phyloP scores from a whole-genome alignment of 2,888 invertebrate species.

The Disparrhopalites patrizii region DNA sequence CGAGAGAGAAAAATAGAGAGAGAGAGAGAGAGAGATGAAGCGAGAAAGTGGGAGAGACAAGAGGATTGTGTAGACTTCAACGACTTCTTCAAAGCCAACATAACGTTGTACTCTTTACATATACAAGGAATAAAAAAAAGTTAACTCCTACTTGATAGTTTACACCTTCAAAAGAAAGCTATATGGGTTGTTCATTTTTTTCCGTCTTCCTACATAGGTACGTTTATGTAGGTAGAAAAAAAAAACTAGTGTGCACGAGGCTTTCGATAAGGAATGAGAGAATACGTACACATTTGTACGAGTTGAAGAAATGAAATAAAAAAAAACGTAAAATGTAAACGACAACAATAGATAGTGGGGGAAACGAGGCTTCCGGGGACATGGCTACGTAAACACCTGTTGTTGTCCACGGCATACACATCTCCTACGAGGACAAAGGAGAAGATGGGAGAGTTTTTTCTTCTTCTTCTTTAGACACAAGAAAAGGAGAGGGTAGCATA shows the following conservation, averaged over 20 bases:
- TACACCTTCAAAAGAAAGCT: slow-evolving; percentile 9
- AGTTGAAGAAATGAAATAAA: neutral
- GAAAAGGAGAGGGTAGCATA: too few species aligned
- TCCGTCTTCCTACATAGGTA: too few species aligned
- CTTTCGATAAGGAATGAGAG: too few species aligned
- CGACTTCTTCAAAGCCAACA: neutral
- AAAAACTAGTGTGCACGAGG: too few species aligned
- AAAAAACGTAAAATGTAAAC: slow-evolving; percentile 4
- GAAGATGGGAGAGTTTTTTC: slow-evolving; percentile 16
- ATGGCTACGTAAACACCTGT: slow-evolving; percentile 49
- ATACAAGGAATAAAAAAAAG: slow-evolving; percentile 1
- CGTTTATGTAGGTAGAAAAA: too few species aligned
- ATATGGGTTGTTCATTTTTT: neutral
- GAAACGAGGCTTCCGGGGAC: slow-evolving; percentile 49
- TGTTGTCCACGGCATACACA: slow-evolving; percentile 37
- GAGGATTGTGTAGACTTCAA: neutral
- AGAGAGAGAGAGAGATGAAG: neutral
- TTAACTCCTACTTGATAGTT: slow-evolving; percentile 12
- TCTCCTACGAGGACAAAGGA: slow-evolving; percentile 5
- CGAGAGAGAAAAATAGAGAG: neutral
- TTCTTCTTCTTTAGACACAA: slow-evolving; percentile 23
- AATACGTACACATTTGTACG: too few species aligned
- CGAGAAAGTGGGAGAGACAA: neutral
- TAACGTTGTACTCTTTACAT: neutral
- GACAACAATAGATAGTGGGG: slow-evolving; percentile 41